Evolutionary conservation across 1,140 invertebrate species (phyloP).

Genomic region (Lucilia sericata): DNA sequence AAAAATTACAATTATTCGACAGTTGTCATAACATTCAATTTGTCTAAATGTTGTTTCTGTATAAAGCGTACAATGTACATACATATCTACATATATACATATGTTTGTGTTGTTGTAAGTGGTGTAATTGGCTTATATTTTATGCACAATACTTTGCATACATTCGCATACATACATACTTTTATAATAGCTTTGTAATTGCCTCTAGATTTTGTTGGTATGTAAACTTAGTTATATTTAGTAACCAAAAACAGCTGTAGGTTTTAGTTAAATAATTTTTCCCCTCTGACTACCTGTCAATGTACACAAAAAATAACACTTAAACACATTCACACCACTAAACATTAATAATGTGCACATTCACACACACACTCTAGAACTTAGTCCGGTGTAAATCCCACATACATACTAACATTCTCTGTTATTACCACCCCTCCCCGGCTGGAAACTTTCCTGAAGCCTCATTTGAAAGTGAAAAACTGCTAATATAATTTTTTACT

Average conservation of each 20-base stretch:
- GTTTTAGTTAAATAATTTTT: background rate
- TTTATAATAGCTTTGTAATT: slow-evolving; percentile 38
- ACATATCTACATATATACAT: no score
- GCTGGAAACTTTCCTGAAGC: no score
- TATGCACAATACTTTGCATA: background rate
- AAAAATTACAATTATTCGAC: slow-evolving; percentile 3
- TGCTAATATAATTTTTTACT: background rate
- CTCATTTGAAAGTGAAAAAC: slow-evolving; percentile 16
- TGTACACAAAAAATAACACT: background rate
- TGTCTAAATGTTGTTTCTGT: background rate
- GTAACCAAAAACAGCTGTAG: background rate
- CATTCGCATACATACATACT: background rate
- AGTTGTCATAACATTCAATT: slow-evolving; percentile 7
- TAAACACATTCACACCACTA: background rate
- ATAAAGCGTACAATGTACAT: no score
- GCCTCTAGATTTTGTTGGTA: background rate
- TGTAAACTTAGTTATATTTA: background rate
- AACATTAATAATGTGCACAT: no score
- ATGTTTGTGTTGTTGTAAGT: no score
- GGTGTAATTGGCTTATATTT: no score
- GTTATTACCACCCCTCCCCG: no score
- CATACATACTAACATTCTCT: background rate
- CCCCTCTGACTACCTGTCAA: no score
- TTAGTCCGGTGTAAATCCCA: background rate
- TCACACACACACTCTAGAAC: background rate